Percentiles rank a stretch among this genome's conserved stretches.
These are phyloP conservation scores for Phylloscopus trochiloides DNA, from an alignment of 2,113 vertebrate genomes.

Conservation along the genomic window DNA sequence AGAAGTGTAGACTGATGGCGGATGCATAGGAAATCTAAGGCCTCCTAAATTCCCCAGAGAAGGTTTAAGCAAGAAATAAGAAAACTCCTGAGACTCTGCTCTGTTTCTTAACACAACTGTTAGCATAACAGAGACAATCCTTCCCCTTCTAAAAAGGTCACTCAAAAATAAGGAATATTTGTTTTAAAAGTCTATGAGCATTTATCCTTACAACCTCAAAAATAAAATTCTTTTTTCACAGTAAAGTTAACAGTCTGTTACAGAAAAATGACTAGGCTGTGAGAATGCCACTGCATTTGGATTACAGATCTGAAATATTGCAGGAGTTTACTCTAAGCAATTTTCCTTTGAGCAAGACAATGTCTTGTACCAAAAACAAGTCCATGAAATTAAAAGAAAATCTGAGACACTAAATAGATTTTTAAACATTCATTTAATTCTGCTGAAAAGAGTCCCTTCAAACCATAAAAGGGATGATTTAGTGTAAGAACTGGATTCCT, in stretches of 20 bases:
- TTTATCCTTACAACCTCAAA: background rate
- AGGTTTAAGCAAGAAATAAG: background rate
- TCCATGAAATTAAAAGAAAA: background rate
- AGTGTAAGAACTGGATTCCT: background rate
- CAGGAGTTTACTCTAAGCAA: background rate
- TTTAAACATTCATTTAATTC: background rate
- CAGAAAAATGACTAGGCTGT: background rate
- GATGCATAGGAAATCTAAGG: background rate
- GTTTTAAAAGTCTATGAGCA: background rate
- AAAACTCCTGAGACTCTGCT: background rate
- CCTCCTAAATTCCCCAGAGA: background rate
- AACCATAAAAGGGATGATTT: background rate
- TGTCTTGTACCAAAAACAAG: background rate
- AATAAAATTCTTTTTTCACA: background rate
- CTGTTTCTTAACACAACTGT: background rate
- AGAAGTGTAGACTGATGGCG: background rate
- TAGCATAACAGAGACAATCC: background rate
- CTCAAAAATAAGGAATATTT: background rate
- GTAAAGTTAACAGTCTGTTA: background rate
- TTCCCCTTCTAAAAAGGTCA: background rate
- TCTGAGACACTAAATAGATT: background rate
- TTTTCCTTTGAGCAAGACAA: background rate
- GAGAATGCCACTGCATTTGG: background rate
- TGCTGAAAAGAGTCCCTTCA: background rate
- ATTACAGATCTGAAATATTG: background rate